Evolutionary conservation across 1,140 invertebrate genomes (phyloP).

Genomic region (Sipha flava): DNA sequence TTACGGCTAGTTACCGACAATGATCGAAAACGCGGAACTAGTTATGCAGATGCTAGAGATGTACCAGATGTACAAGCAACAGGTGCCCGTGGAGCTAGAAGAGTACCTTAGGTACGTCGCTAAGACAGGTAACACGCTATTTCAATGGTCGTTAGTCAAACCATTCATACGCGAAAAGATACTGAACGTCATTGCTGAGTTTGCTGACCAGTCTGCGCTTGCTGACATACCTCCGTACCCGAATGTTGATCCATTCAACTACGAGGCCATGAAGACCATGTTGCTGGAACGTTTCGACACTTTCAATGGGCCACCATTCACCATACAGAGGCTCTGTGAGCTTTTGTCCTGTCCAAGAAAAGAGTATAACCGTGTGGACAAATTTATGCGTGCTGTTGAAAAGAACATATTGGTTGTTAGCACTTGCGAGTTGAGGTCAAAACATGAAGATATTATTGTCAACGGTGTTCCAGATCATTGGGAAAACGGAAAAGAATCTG

Average conservation of each 20-base stretch:
- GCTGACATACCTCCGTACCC: slow-evolving; percentile 68
- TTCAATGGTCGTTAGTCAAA: slow-evolving; percentile 83
- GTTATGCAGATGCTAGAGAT: slow-evolving; percentile 71
- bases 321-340: slow-evolving; percentile 91
- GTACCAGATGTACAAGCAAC: slow-evolving; percentile 70
- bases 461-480: slow-evolving; percentile 34
- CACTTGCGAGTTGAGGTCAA: slow-evolving; percentile 63
- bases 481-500: slow-evolving; percentile 33
- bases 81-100: slow-evolving; percentile 80
- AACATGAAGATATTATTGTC: slow-evolving; percentile 28
- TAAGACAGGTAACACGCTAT: slow-evolving; percentile 86
- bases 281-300: slow-evolving; percentile 75
- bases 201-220: slow-evolving; percentile 67
- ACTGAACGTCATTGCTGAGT: slow-evolving; percentile 74
- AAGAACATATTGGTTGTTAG: slow-evolving; percentile 92
- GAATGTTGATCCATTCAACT: slow-evolving; percentile 85
- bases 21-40: slow-evolving; percentile 79
- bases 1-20: slow-evolving; percentile 26
- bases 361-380: slow-evolving; percentile 91
- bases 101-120: slow-evolving; percentile 85
- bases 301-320: slow-evolving; percentile 85
- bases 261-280: slow-evolving; percentile 76
- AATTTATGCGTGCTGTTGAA: slow-evolving; percentile 89
- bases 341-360: slow-evolving; percentile 80
- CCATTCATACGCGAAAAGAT: slow-evolving; percentile 80